Evolutionary conservation across 2,888 invertebrate species (phyloP).

Genomic region (Hydroisotoma schaefferi): DNA sequence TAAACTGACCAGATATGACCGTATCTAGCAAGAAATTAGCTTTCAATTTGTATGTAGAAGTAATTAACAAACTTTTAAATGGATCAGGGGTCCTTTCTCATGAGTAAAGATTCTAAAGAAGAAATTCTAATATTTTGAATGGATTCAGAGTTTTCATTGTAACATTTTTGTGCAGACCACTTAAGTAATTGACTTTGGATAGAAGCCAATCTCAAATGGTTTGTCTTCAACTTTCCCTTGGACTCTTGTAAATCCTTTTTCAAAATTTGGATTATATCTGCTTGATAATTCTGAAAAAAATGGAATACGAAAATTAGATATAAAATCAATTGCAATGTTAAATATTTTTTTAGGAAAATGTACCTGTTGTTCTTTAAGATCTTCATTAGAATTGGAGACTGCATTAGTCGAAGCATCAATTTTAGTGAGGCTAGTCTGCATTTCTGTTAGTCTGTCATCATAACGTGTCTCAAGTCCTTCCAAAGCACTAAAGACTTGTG

Average conservation of each 20-base stretch:
- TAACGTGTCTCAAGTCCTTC: conserved; percentile 43
- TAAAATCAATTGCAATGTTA: conserved; percentile 2
- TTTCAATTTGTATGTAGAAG: too few relatives aligned
- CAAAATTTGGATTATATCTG: conserved; percentile 24
- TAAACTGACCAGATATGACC: too few relatives aligned
- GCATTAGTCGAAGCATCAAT: conserved; percentile 37
- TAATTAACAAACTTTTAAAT: too few relatives aligned
- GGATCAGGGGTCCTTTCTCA: too few relatives aligned
- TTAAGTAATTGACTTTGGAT: conserved; percentile 42
- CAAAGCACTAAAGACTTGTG: conserved; percentile 39
- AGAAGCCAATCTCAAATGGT: conserved; percentile 38
- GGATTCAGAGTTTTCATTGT: conserved; percentile 33
- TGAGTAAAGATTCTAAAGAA: conserved; percentile 30
- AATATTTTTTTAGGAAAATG: conserved; percentile 1
- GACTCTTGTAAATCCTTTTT: conserved; percentile 34
- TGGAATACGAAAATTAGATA: conserved; percentile 7
- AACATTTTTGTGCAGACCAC: conserved; percentile 40
- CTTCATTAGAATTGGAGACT: conserved; percentile 29
- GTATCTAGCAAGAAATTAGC: too few relatives aligned
- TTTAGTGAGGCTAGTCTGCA: conserved; percentile 37
- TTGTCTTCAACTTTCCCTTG: conserved; percentile 32
- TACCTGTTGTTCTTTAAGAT: conserved; percentile 46
- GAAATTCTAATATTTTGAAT: conserved; percentile 42
- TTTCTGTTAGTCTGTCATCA: conserved; percentile 38
- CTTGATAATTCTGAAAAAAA: conserved; percentile 31